A percentile compares a stretch with the other conserved stretches of the same genome.
These are phyloP conservation scores for Melitaea athalia DNA, from an alignment of 2,888 invertebrate genomes.

Conservation along the genomic window DNA sequence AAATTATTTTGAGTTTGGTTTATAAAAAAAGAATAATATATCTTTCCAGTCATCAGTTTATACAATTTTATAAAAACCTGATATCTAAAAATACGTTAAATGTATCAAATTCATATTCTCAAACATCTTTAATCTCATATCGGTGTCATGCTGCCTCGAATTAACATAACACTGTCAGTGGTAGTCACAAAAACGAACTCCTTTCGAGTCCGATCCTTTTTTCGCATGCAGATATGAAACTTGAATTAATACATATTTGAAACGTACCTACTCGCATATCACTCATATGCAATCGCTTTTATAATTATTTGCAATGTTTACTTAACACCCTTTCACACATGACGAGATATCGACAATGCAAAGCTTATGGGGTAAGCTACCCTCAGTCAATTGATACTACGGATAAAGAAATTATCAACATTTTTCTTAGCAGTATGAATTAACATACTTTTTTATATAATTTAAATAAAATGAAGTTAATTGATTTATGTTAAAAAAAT, in stretches of 20 bases:
- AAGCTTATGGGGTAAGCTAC: slow-evolving; percentile 48
- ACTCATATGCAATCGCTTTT: slow-evolving; percentile 75
- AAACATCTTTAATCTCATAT: slow-evolving; percentile 75
- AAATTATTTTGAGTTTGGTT: background rate
- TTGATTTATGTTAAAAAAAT: slow-evolving; percentile 14
- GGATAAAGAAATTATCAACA: slow-evolving; percentile 29
- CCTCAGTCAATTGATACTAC: slow-evolving; percentile 27
- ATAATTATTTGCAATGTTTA: slow-evolving; percentile 83
- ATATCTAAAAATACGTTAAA: slow-evolving; percentile 27
- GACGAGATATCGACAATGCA: slow-evolving; percentile 74
- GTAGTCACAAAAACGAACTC: slow-evolving; percentile 67
- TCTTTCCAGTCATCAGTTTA: background rate
- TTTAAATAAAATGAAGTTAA: slow-evolving; percentile 5
- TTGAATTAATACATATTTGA: slow-evolving; percentile 72
- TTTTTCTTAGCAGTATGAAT: slow-evolving; percentile 2
- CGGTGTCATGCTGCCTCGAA: slow-evolving; percentile 76
- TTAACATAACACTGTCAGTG: slow-evolving; percentile 74
- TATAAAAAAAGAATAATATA: background rate
- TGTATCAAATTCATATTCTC: slow-evolving; percentile 48
- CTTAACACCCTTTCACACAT: slow-evolving; percentile 83
- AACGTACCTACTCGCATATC: slow-evolving; percentile 47
- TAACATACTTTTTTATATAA: background rate
- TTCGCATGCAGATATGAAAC: slow-evolving; percentile 77
- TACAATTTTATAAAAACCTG: background rate
- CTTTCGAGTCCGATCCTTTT: slow-evolving; percentile 55